A percentile compares a stretch with the other conserved stretches of the same genome.
Conservation (phyloP, 2,113 vertebrate species). For the Sinocyclocheilus rhinocerous region DNA sequence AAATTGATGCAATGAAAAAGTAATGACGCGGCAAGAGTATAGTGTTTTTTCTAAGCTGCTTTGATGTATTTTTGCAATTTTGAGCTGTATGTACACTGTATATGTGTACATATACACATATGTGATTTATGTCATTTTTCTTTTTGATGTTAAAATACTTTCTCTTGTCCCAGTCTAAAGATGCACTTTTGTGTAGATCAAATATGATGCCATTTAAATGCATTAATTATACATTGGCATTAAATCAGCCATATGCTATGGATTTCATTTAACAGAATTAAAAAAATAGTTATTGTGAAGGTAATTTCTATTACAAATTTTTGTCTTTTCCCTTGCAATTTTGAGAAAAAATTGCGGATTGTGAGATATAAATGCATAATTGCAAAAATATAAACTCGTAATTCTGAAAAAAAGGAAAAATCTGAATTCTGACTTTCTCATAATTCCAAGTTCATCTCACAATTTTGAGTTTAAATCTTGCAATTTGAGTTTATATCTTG, state of each 20-base stretch:
- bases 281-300: no score
- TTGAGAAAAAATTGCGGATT: background rate
- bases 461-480: no score
- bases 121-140: background rate
- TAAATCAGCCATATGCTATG: background rate
- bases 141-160: background rate
- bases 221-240: background rate
- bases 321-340: background rate
- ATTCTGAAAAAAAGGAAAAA: no score
- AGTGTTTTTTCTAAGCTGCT: background rate
- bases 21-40: background rate
- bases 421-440: background rate
- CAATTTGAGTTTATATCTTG: no score
- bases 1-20: conserved; percentile 19
- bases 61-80: background rate
- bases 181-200: background rate
- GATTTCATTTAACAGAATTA: background rate
- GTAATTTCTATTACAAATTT: background rate
- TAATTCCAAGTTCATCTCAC: background rate
- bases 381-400: background rate
- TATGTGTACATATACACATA: no score
- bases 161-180: background rate
- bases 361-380: background rate
- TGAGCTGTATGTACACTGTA: background rate
- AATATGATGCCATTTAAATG: background rate